Conservation (phyloP, 1,140 invertebrate genomes). For the Bombus superbus region DNA sequence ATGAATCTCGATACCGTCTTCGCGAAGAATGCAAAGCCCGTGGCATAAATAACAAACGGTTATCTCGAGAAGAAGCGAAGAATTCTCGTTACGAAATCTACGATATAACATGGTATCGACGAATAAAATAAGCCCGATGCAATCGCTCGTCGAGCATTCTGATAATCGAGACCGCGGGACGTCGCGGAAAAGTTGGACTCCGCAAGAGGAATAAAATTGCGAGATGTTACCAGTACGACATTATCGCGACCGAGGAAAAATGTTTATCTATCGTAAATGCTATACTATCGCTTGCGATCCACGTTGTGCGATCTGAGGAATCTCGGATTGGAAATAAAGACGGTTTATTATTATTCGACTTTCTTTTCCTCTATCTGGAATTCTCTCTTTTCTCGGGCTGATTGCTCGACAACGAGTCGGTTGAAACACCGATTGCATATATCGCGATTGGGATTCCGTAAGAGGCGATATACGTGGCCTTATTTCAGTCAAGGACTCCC, state of each 20-base stretch:
- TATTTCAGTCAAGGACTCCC: constrained; percentile 61
- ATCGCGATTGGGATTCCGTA: constrained; percentile 40
- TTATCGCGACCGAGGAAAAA: background rate
- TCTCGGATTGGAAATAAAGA: constrained; percentile 9
- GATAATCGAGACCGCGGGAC: background rate
- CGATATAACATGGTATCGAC: background rate
- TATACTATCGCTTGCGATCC: constrained; percentile 1
- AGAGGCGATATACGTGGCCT: constrained; percentile 33
- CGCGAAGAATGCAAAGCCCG: background rate
- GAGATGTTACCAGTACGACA: constrained; percentile 2
- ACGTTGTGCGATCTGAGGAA: background rate
- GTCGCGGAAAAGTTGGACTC: constrained; percentile 5
- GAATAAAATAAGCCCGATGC: constrained; percentile 32
- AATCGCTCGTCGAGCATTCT: constrained; percentile 1
- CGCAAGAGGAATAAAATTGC: background rate
- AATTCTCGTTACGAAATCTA: constrained; percentile 44
- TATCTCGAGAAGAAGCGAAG: constrained; percentile 5
- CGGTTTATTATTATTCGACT: background rate
- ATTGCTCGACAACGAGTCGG: background rate
- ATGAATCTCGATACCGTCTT: background rate
- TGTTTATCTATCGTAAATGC: background rate
- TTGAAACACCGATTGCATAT: constrained; percentile 11
- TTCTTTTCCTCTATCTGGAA: background rate
- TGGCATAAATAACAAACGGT: background rate
- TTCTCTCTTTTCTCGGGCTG: background rate